Evolutionary conservation across 2,113 vertebrate species (phyloP).

Genomic region (Hemichromis elongatus): DNA sequence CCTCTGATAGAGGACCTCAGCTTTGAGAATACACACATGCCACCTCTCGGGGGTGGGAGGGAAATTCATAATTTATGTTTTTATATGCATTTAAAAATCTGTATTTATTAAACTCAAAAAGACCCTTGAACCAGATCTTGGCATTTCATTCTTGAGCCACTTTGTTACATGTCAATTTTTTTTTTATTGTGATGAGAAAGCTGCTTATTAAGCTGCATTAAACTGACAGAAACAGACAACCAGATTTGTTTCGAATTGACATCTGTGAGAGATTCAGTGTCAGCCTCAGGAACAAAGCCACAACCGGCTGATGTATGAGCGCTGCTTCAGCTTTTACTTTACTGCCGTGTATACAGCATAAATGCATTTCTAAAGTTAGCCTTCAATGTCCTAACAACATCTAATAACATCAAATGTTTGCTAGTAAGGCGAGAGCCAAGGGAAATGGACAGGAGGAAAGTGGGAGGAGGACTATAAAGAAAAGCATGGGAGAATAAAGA

Average conservation of each 20-base stretch:
- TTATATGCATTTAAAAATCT: not conserved
- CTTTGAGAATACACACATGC: not conserved
- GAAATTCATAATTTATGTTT: not conserved
- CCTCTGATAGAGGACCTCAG: not conserved
- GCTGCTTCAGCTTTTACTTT: not conserved
- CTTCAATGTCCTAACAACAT: not conserved
- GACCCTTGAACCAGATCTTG: not conserved
- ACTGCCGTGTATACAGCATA: not conserved
- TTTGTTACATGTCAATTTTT: not conserved
- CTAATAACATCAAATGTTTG: constrained; percentile 8
- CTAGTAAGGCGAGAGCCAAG: not conserved
- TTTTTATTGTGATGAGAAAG: not conserved
- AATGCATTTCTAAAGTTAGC: not conserved
- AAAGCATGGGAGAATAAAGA: not conserved
- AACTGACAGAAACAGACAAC: not conserved
- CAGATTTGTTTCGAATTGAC: not conserved
- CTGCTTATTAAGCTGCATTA: not conserved
- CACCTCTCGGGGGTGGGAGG: not conserved
- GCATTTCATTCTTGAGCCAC: not conserved
- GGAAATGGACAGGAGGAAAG: not conserved
- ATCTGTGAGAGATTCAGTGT: not conserved
- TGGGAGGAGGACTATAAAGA: not conserved
- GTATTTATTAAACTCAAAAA: not conserved
- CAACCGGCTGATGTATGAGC: not conserved
- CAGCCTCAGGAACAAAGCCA: not conserved